A percentile compares a stretch with the other conserved stretches of the same genome.
These are phyloP conservation scores for Gambusia holbrooki DNA, from an alignment of 2,113 vertebrate species.

Conservation along the genomic window DNA sequence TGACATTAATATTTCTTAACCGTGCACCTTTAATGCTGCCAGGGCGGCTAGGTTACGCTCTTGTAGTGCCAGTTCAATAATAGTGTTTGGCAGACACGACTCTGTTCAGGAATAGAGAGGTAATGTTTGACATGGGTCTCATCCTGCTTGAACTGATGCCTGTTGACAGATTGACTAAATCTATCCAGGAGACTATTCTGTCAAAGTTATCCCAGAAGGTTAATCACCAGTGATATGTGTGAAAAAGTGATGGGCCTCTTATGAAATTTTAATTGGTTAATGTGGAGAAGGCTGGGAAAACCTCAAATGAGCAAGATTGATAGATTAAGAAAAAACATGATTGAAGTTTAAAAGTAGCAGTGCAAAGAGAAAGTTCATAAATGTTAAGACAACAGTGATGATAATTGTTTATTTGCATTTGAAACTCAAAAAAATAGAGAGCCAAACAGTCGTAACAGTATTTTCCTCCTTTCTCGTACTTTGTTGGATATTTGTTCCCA, in stretches of 20 bases:
- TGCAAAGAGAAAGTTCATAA: neutral
- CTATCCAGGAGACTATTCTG: conserved; percentile 77
- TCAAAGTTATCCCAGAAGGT: conserved; percentile 73
- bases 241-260: conserved; percentile 78
- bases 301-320: conserved; percentile 52
- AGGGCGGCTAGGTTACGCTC: conserved; percentile 59
- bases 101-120: conserved; percentile 73
- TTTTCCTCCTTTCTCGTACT: conserved; percentile 22
- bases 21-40: conserved; percentile 77
- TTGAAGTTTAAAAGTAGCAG: conserved; percentile 27
- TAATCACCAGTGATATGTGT: conserved; percentile 79
- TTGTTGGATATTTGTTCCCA: conserved; percentile 40
- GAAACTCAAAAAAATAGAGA: conserved; percentile 20
- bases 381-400: neutral
- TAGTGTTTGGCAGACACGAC: conserved; percentile 74
- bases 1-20: conserved; percentile 81
- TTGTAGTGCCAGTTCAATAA: conserved; percentile 72
- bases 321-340: conserved; percentile 16
- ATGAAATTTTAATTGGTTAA: conserved; percentile 76
- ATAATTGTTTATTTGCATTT: conserved; percentile 24
- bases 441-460: conserved; percentile 59
- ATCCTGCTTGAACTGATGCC: conserved; percentile 76
- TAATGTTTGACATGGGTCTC: conserved; percentile 77
- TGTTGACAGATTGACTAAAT: conserved; percentile 81
- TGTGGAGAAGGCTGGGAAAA: conserved; percentile 52